phyloP scores from a whole-genome alignment of 2,113 vertebrate genomes.

The Gadus macrocephalus region DNA sequence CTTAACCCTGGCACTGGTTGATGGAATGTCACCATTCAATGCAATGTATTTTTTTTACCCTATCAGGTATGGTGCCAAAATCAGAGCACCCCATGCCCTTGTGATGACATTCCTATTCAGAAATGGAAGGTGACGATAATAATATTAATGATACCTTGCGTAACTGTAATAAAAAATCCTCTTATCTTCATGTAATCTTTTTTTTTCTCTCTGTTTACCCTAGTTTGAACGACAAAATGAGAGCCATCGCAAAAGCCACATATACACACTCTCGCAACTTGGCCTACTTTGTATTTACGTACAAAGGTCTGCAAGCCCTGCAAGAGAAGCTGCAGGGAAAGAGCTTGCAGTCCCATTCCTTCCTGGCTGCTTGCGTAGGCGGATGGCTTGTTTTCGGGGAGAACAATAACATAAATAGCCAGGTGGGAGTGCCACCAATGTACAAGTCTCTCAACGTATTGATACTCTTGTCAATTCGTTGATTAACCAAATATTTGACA shows the following conservation, averaged over 20 bases:
- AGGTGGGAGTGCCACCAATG: slow-evolving; percentile 70
- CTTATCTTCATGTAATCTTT: neutral
- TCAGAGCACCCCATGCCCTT: slow-evolving; percentile 90
- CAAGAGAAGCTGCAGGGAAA: slow-evolving; percentile 82
- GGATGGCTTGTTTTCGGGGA: slow-evolving; percentile 87
- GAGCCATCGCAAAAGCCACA: slow-evolving; percentile 82
- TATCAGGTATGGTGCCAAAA: slow-evolving; percentile 89
- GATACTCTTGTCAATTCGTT: too few relatives aligned
- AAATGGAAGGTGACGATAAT: slow-evolving; percentile 81
- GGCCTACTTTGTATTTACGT: slow-evolving; percentile 88
- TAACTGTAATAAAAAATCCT: neutral
- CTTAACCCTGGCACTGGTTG: too few relatives aligned
- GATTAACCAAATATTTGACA: too few relatives aligned
- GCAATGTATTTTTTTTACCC: slow-evolving; percentile 14
- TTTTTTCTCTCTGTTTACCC: slow-evolving; percentile 25
- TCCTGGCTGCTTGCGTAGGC: slow-evolving; percentile 87
- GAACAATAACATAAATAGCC: slow-evolving; percentile 92
- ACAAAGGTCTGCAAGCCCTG: slow-evolving; percentile 83
- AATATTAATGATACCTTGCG: neutral
- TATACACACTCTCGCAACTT: slow-evolving; percentile 89
- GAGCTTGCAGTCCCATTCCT: slow-evolving; percentile 81
- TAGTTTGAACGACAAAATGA: slow-evolving; percentile 87
- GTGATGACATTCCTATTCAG: slow-evolving; percentile 98
- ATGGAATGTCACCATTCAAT: too few relatives aligned
- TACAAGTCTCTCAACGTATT: too few relatives aligned